Evolutionary conservation across 92 coral and sea anemone species (phyloP), one percentile per base, ranked within the genome.

Genomic region (Anthopleura xanthogrammica): DNA sequence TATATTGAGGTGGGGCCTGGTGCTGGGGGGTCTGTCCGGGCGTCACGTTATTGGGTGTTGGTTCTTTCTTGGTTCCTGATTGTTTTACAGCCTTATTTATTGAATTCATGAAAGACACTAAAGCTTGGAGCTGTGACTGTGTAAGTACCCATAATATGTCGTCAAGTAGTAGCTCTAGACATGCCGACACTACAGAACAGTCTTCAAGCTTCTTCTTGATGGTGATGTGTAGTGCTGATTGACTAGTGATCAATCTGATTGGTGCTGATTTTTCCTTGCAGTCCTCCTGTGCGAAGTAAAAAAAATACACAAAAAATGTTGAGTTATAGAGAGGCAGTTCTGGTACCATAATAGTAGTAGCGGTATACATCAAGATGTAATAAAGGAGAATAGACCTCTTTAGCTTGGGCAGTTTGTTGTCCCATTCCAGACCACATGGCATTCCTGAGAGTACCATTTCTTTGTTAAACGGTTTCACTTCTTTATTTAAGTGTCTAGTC

Each of bases 81-180:
- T 81, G 90, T 24, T 88, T 86, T 46, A 97, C 77, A 17, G 91
- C 93, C 52, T 90, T 91, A 77, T 85, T 90, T 16, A 94, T 87
- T 40, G 98, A 94, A 82, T 94, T 95, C 54, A 92, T 60, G 54
- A 97, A 90, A 39, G 91, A 89, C 42, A 96, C 90, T 22, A 81
- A 75, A 12, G 65, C 77, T 40, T 81, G 92, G 39, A 97, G 85
- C 64, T 97, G 99, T 0, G 98, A 86, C 82, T 97, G 99, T 39
- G 95, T 92, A 3, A 97, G 87, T 5, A 97, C 99, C 99, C 99
- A 97, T 58, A 94, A 78, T 56, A 97, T 89, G 54, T 97, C 99
- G 41, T 97, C 99, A 9, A 92, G 88, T 39, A 97, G 60, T 68
- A 94, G 92, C 48, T 97, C 95, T 13, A 97, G 92, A 13, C 92